Conservation (phyloP, 1,140 invertebrate genomes). For the Cydia fagiglandana region DNA sequence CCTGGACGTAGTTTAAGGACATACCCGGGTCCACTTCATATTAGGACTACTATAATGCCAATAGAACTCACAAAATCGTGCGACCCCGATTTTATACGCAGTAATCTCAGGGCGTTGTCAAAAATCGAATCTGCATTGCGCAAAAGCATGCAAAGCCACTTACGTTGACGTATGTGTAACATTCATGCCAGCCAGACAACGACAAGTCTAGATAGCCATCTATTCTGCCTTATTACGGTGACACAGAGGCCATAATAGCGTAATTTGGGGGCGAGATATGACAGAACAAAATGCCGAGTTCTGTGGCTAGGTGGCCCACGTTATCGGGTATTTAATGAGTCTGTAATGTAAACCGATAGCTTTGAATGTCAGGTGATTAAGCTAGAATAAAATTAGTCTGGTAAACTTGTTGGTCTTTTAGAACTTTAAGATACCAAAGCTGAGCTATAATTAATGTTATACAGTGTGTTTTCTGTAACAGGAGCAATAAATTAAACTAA, state of each 20-base stretch:
- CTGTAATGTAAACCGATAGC: background rate
- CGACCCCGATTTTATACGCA: background rate
- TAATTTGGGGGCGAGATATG: background rate
- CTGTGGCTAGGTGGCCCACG: background rate
- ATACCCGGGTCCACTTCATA: too few species aligned
- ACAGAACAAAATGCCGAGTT: background rate
- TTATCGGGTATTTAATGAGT: background rate
- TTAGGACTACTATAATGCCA: background rate
- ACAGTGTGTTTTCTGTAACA: too few species aligned
- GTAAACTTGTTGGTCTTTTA: too few species aligned
- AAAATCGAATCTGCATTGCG: constrained; percentile 1
- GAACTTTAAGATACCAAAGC: too few species aligned
- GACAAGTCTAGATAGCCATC: background rate
- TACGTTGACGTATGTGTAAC: constrained; percentile 13
- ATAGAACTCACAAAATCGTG: background rate
- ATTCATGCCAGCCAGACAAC: background rate
- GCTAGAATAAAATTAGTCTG: too few species aligned
- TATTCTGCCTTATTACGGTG: background rate
- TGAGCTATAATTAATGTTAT: too few species aligned
- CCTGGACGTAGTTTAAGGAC: too few species aligned
- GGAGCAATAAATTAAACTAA: too few species aligned
- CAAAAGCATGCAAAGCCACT: constrained; percentile 2
- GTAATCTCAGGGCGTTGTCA: constrained; percentile 9
- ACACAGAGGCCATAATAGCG: background rate
- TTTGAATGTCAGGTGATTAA: background rate